Percentiles rank a stretch among this genome's conserved stretches.
Conservation (phyloP, 2,113 vertebrate genomes). For the human (Homo sapiens) region DNA sequence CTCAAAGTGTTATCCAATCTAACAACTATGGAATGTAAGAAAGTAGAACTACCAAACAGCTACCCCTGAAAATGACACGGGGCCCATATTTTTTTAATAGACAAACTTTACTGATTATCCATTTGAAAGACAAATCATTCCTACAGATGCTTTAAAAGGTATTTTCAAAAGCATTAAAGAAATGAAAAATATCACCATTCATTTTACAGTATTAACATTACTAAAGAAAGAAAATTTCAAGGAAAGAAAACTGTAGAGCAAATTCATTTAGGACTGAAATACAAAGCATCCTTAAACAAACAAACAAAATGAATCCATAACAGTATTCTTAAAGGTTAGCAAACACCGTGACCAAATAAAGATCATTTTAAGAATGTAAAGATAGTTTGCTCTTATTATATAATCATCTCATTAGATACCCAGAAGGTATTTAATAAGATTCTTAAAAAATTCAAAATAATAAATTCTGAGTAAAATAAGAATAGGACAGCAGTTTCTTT, state of each 20-base stretch:
- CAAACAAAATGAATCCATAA: not conserved
- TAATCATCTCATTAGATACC: not conserved
- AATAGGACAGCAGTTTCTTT: too few species aligned
- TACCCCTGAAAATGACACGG: not conserved
- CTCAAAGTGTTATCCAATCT: not conserved
- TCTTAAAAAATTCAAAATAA: not conserved
- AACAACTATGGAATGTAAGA: not conserved
- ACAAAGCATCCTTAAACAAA: not conserved
- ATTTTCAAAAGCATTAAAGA: not conserved
- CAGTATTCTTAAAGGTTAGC: not conserved
- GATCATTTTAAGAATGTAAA: slow-evolving; percentile 19
- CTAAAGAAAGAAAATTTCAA: not conserved
- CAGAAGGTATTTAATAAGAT: not conserved
- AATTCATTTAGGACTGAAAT: not conserved
- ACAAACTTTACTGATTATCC: not conserved
- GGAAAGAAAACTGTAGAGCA: not conserved
- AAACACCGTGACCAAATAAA: not conserved
- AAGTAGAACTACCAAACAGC: not conserved
- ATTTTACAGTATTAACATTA: not conserved
- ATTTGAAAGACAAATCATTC: not conserved
- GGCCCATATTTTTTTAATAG: not conserved
- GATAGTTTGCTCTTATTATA: not conserved
- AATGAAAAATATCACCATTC: not conserved
- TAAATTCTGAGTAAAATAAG: not conserved
- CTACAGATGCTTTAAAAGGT: not conserved